Conservation (phyloP, 2,797 vertebrate species). For the Crax fasciolata region DNA sequence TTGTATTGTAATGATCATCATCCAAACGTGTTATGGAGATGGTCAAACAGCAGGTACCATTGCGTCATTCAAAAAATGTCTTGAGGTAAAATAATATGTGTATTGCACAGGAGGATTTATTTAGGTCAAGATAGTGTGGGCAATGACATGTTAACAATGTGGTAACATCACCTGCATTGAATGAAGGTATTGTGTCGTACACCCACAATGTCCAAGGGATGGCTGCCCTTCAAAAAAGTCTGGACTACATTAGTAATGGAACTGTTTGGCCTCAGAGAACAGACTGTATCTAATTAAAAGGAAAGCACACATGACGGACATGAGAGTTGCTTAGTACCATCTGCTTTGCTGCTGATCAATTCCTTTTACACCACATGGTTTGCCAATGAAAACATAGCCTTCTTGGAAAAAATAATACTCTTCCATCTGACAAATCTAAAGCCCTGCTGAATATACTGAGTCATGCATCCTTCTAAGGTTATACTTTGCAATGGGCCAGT, state of each 20-base stretch:
- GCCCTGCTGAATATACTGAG: background rate
- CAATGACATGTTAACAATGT: background rate
- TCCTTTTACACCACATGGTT: background rate
- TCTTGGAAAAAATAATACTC: background rate
- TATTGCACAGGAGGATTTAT: background rate
- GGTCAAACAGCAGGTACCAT: background rate
- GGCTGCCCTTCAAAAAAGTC: background rate
- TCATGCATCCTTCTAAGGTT: background rate
- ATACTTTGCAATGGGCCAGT: background rate
- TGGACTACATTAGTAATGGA: background rate
- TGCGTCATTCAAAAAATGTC: background rate
- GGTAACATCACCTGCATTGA: background rate
- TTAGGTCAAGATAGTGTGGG: background rate
- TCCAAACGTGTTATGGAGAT: background rate
- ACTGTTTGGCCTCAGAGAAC: constrained; percentile 27
- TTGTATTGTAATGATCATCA: background rate
- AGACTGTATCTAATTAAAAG: constrained; percentile 44
- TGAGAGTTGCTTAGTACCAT: constrained; percentile 21
- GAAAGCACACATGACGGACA: constrained; percentile 41
- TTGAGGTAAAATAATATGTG: background rate
- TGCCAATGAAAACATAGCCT: constrained; percentile 12
- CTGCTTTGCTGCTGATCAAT: constrained; percentile 48
- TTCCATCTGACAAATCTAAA: constrained; percentile 7
- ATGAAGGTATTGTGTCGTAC: background rate
- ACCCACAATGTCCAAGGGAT: background rate